A percentile compares a stretch with the other conserved stretches of the same genome.
phyloP scores from a whole-genome alignment of 2,888 invertebrate species.

The Apamea epomidion region DNA sequence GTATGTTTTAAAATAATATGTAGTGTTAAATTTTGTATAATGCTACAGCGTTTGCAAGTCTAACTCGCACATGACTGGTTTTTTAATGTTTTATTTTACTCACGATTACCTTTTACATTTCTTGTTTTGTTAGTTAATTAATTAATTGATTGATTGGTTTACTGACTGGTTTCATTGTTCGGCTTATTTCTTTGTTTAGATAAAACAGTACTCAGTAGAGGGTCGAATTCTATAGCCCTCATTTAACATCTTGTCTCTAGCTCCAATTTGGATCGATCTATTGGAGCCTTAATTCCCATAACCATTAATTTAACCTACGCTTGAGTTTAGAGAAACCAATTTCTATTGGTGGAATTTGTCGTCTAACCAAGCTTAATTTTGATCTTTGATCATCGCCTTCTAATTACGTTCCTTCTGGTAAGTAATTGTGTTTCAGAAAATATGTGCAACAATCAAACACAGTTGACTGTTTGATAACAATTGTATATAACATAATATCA shows the following conservation, averaged over 20 bases:
- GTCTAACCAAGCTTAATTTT: constrained; percentile 45
- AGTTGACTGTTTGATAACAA: neutral
- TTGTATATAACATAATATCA: neutral
- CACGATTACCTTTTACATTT: neutral
- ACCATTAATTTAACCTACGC: constrained; percentile 56
- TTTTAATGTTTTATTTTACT: neutral
- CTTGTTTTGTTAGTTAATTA: neutral
- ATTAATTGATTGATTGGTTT: neutral
- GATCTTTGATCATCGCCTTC: constrained; percentile 36
- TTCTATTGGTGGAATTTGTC: constrained; percentile 48
- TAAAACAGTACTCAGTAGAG: constrained; percentile 12
- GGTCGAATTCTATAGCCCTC: constrained; percentile 12
- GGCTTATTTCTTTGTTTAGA: constrained; percentile 36
- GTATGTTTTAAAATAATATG: too few species aligned
- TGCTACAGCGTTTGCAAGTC: too few species aligned
- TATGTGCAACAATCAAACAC: constrained; percentile 9
- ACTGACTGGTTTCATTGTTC: neutral
- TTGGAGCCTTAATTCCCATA: constrained; percentile 51
- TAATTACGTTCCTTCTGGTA: constrained; percentile 44
- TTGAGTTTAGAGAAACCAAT: constrained; percentile 46
- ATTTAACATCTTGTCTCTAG: constrained; percentile 43
- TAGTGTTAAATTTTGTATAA: too few species aligned
- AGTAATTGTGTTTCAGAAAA: constrained; percentile 34
- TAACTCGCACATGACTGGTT: neutral
- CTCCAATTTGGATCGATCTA: constrained; percentile 49